A percentile compares a stretch with the other conserved stretches of the same genome.
These are phyloP conservation scores for Drosophila jambulina DNA, from an alignment of 1,140 invertebrate genomes.

Conservation along the genomic window DNA sequence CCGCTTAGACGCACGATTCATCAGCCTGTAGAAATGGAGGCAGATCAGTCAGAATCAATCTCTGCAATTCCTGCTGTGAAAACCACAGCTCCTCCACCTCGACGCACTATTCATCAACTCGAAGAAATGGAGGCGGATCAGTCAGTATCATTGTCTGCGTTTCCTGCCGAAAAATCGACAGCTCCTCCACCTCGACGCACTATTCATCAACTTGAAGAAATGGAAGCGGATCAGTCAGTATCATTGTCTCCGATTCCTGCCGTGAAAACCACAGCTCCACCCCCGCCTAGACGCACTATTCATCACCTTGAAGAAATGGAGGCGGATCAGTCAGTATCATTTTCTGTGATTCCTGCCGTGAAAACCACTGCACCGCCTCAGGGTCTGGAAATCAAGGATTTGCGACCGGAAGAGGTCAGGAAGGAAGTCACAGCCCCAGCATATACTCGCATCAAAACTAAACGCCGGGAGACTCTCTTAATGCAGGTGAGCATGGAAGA, in stretches of 20 bases:
- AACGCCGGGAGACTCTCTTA: conserved; percentile 32
- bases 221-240: background rate
- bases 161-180: background rate
- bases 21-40: conserved; percentile 3
- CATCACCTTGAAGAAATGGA: background rate
- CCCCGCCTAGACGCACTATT: background rate
- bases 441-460: background rate
- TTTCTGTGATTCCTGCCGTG: background rate
- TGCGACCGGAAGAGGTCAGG: background rate
- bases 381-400: background rate
- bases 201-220: conserved; percentile 8
- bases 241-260: background rate
- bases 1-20: conserved; percentile 1
- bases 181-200: conserved; percentile 13
- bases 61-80: background rate
- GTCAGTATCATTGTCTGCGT: background rate
- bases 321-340: background rate
- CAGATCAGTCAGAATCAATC: background rate
- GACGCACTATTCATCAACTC: conserved; percentile 19
- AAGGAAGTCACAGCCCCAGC: background rate
- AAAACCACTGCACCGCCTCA: background rate
- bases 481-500: conserved; percentile 50
- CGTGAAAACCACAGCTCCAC: background rate
- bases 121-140: background rate
- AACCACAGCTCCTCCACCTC: background rate